A percentile compares a stretch with the other conserved stretches of the same genome.
Evolutionary conservation across 2,888 invertebrate species (phyloP).

Genomic region (Electrophaes corylata): DNA sequence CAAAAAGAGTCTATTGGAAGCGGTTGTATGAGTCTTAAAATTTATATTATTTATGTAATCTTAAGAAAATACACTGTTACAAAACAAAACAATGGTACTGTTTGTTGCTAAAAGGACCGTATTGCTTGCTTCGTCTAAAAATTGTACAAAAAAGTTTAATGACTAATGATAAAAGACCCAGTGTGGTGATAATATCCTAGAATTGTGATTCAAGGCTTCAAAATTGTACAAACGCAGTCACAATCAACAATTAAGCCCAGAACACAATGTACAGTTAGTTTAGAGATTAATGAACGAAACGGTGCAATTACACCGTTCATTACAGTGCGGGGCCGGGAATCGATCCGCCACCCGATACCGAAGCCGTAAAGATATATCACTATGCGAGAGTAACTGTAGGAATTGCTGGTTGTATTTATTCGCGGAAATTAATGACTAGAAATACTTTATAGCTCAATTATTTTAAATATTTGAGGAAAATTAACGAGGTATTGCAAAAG

Average conservation of each 20-base stretch:
- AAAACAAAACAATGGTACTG: too few relatives aligned
- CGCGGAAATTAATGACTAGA: neutral
- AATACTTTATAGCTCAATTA: neutral
- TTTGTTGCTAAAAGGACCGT: too few relatives aligned
- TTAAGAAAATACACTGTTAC: too few relatives aligned
- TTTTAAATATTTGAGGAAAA: neutral
- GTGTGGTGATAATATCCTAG: neutral
- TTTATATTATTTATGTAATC: too few relatives aligned
- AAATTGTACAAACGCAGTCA: neutral
- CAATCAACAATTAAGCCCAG: constrained; percentile 8
- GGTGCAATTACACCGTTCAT: constrained; percentile 39
- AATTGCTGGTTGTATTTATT: constrained; percentile 5
- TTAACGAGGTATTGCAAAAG: too few relatives aligned
- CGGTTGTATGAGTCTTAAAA: too few relatives aligned
- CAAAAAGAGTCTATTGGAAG: too few relatives aligned
- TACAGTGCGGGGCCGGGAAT: constrained; percentile 29
- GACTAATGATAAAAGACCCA: neutral
- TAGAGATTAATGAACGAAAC: constrained; percentile 34
- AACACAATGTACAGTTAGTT: constrained; percentile 17
- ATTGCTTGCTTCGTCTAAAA: too few relatives aligned
- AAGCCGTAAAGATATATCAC: constrained; percentile 51
- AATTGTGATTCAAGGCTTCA: neutral
- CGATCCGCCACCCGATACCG: constrained; percentile 52
- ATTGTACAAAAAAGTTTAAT: too few relatives aligned
- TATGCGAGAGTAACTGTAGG: constrained; percentile 16